phyloP scores from a whole-genome alignment of 2,888 invertebrate genomes.

The Uloborus plumipes region DNA sequence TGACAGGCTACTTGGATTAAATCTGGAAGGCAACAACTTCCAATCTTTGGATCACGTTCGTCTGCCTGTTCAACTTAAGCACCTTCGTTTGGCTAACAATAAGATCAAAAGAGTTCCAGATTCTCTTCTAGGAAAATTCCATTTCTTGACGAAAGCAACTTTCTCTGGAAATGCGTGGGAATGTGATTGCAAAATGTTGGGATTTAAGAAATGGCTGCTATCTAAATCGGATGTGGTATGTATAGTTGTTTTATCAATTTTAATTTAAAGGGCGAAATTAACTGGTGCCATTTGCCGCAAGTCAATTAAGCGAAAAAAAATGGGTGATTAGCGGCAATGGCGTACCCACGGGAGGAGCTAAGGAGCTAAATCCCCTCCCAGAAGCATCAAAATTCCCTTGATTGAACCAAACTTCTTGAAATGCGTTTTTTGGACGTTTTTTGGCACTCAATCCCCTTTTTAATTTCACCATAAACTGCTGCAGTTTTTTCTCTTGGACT shows the following conservation, averaged over 20 bases:
- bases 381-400: too few relatives aligned
- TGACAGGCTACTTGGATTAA: conserved; percentile 21
- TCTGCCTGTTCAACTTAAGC: conserved; percentile 7
- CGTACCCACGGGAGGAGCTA: too few relatives aligned
- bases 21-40: conserved; percentile 40
- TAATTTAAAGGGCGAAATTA: too few relatives aligned
- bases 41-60: conserved; percentile 3
- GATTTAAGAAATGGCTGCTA: conserved; percentile 47
- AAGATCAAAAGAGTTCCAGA: not conserved
- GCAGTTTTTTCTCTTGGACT: too few relatives aligned
- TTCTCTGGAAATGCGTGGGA: conserved; percentile 54
- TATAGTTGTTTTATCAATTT: not conserved
- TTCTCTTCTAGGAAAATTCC: not conserved
- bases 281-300: too few relatives aligned
- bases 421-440: too few relatives aligned
- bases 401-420: too few relatives aligned
- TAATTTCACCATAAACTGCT: too few relatives aligned
- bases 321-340: too few relatives aligned
- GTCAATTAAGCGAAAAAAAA: too few relatives aligned
- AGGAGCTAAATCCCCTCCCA: too few relatives aligned
- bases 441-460: too few relatives aligned
- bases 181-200: conserved; percentile 47
- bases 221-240: conserved; percentile 45
- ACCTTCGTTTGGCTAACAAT: conserved; percentile 29
- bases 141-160: not conserved